phyloP scores from a whole-genome alignment of 2,888 invertebrate species.

The Chrysopilus asiliformis region DNA sequence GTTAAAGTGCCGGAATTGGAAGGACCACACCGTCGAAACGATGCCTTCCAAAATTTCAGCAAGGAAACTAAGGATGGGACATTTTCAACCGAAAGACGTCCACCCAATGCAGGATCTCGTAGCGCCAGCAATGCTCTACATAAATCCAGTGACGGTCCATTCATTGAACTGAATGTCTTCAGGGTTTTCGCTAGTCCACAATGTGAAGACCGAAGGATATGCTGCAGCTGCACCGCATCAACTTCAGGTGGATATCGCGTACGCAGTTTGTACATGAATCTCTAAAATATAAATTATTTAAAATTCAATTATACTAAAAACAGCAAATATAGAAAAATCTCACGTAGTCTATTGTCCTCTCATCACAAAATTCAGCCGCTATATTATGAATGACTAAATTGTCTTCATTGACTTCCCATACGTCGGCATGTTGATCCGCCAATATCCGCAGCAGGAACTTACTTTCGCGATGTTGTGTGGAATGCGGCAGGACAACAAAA shows the following conservation, averaged over 20 bases:
- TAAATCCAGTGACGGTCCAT: conserved; percentile 44
- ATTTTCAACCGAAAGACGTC: conserved; percentile 45
- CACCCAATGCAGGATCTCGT: conserved; percentile 50
- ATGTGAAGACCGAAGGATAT: conserved; percentile 43
- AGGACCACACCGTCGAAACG: conserved; percentile 17
- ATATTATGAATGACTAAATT: conserved; percentile 54
- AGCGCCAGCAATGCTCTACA: conserved; percentile 56
- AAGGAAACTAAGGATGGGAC: conserved; percentile 50
- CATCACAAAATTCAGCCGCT: conserved; percentile 45
- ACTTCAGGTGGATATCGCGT: conserved; percentile 46
- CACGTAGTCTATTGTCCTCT: conserved; percentile 41
- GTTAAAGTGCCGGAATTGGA: conserved; percentile 13
- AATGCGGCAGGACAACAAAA: conserved; percentile 60
- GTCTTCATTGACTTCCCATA: conserved; percentile 68
- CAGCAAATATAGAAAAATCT: conserved; percentile 16
- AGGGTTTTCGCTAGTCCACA: conserved; percentile 38
- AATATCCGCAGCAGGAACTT: conserved; percentile 57
- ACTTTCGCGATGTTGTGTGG: conserved; percentile 51
- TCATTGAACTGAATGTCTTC: conserved; percentile 14
- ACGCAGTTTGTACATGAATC: conserved; percentile 17
- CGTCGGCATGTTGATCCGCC: conserved; percentile 58
- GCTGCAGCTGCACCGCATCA: conserved; percentile 46
- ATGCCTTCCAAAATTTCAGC: conserved; percentile 46
- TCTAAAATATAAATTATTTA: conserved; percentile 9
- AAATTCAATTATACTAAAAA: neutral